Percentiles rank a stretch among this genome's conserved stretches.
These are phyloP conservation scores for Nothocercus julius DNA, from an alignment of 2,113 vertebrate species.

Conservation along the genomic window DNA sequence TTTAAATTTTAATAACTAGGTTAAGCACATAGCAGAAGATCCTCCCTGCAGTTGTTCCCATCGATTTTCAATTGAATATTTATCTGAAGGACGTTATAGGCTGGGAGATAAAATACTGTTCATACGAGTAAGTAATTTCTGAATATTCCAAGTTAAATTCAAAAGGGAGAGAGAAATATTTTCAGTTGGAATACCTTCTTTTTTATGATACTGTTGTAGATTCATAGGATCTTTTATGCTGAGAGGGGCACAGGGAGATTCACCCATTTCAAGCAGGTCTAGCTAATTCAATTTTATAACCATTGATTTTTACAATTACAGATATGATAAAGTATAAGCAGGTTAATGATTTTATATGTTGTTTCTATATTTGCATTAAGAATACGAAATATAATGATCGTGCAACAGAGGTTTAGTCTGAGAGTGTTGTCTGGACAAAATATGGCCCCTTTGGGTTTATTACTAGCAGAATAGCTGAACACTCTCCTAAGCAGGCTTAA, in stretches of 20 bases:
- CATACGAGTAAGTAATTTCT: constrained; percentile 87
- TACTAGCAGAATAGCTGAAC: background rate
- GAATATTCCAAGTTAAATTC: background rate
- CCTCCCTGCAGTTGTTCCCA: constrained; percentile 95
- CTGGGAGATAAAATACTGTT: constrained; percentile 98
- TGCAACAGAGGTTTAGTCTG: background rate
- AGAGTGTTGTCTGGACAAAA: background rate
- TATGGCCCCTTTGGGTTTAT: background rate
- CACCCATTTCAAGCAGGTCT: background rate
- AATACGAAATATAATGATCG: background rate
- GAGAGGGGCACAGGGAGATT: background rate
- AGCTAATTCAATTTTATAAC: background rate
- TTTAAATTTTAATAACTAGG: constrained; percentile 76
- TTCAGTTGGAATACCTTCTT: background rate
- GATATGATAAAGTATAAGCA: background rate
- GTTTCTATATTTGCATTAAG: background rate
- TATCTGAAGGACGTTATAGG: constrained; percentile 95
- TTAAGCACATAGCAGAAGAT: constrained; percentile 88
- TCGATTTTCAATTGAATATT: constrained; percentile 95
- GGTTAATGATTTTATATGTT: background rate
- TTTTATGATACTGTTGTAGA: background rate
- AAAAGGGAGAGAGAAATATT: background rate
- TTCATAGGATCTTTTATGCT: background rate
- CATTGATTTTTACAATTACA: background rate
- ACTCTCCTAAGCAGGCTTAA: background rate